Evolutionary conservation across 1,140 invertebrate species (phyloP).

Genomic region (Tyrophagus putrescentiae): DNA sequence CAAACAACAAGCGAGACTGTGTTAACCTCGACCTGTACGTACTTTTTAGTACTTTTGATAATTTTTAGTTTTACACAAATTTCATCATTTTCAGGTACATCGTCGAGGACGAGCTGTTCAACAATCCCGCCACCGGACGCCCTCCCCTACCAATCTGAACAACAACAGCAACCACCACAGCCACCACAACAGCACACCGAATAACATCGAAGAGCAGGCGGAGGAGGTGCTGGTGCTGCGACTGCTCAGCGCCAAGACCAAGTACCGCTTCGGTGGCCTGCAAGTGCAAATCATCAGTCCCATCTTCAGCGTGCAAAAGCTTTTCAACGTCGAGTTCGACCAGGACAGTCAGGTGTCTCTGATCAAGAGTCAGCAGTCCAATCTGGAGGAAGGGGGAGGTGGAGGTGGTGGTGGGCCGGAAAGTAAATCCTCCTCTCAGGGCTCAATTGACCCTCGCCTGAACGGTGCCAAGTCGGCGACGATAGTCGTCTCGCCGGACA

Average conservation of each 20-base stretch:
- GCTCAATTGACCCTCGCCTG: background rate
- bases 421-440: background rate
- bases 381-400: too few relatives aligned
- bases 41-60: too few relatives aligned
- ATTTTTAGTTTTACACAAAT: too few relatives aligned
- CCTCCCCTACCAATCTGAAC: background rate
- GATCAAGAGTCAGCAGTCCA: constrained; percentile 20
- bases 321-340: constrained; percentile 20
- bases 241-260: constrained; percentile 7
- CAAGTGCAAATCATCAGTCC: constrained; percentile 15
- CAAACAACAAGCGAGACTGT: too few relatives aligned
- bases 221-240: constrained; percentile 18
- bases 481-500: constrained; percentile 7
- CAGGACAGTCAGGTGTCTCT: constrained; percentile 15
- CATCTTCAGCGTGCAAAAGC: constrained; percentile 15
- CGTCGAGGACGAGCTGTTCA: constrained; percentile 12
- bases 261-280: constrained; percentile 19
- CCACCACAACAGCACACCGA: background rate
- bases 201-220: constrained; percentile 2
- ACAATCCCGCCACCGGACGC: background rate
- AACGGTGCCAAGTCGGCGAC: constrained; percentile 5
- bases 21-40: too few relatives aligned
- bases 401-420: too few relatives aligned
- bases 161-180: background rate
- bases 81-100: too few relatives aligned